These are phyloP conservation scores for Melanotaenia pygmaea DNA, from an alignment of 2,797 vertebrate genomes.

Conservation along the genomic window DNA sequence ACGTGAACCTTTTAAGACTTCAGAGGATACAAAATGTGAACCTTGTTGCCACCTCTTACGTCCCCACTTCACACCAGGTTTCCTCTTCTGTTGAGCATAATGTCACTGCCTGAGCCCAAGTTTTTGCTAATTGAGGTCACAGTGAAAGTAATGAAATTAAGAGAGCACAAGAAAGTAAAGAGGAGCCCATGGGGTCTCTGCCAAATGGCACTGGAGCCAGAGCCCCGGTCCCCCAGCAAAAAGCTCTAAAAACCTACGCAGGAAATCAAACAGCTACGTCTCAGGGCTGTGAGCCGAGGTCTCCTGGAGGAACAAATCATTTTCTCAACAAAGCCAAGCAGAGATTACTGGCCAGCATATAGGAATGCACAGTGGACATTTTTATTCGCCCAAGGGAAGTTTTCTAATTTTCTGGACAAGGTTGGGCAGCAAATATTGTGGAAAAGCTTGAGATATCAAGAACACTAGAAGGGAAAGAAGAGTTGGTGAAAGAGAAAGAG, in stretches of 20 bases:
- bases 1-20: slow-evolving; percentile 29
- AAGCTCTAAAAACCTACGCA: slow-evolving; percentile 74
- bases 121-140: slow-evolving; percentile 83
- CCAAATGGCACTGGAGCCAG: slow-evolving; percentile 70
- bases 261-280: slow-evolving; percentile 82
- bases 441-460: slow-evolving; percentile 67
- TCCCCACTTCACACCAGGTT: slow-evolving; percentile 52
- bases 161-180: slow-evolving; percentile 75
- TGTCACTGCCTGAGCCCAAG: slow-evolving; percentile 63
- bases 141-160: slow-evolving; percentile 83
- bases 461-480: slow-evolving; percentile 38
- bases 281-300: slow-evolving; percentile 79
- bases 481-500: slow-evolving; percentile 25
- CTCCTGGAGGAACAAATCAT: slow-evolving; percentile 82
- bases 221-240: slow-evolving; percentile 68
- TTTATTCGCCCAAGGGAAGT: slow-evolving; percentile 74
- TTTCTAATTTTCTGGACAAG: slow-evolving; percentile 78
- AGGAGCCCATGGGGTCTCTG: slow-evolving; percentile 64
- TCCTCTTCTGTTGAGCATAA: slow-evolving; percentile 58
- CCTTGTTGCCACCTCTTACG: slow-evolving; percentile 43
- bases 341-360: slow-evolving; percentile 78
- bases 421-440: slow-evolving; percentile 71
- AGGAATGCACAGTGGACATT: slow-evolving; percentile 79
- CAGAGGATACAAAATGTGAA: slow-evolving; percentile 44
- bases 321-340: slow-evolving; percentile 80